Conservation (phyloP, 2,888 invertebrate species). For the Phalera bucephala region DNA sequence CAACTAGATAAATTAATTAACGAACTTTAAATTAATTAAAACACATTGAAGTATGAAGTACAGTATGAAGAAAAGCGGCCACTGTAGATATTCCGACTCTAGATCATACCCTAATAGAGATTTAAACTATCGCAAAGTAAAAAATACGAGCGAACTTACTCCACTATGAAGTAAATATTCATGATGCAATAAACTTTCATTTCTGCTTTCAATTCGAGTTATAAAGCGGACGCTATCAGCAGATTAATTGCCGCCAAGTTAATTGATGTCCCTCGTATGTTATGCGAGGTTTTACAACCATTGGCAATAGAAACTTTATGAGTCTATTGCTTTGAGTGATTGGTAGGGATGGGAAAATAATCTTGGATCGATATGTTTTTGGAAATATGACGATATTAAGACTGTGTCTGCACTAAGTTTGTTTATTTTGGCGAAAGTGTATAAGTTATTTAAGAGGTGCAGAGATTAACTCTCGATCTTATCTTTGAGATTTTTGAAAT, state of each 20-base stretch:
- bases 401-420: background rate
- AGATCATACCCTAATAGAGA: slow-evolving; percentile 19
- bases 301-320: slow-evolving; percentile 49
- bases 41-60: no score
- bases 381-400: no score
- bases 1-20: no score
- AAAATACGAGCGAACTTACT: slow-evolving; percentile 19
- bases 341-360: slow-evolving; percentile 7
- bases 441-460: background rate
- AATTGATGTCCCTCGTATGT: slow-evolving; percentile 47
- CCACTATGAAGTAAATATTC: slow-evolving; percentile 28
- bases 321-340: slow-evolving; percentile 37
- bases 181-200: slow-evolving; percentile 26
- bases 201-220: slow-evolving; percentile 25
- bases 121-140: slow-evolving; percentile 13
- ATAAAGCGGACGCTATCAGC: slow-evolving; percentile 38
- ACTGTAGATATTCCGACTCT: background rate
- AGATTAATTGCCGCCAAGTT: slow-evolving; percentile 42
- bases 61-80: slow-evolving; percentile 7
- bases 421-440: background rate
- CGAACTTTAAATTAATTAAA: no score
- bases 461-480: background rate
- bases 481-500: no score
- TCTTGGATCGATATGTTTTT: no score
- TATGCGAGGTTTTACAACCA: slow-evolving; percentile 44